A percentile compares a stretch with the other conserved stretches of the same genome.
Conservation (phyloP, 2,797 vertebrate species). For the Novumbra hubbsi region DNA sequence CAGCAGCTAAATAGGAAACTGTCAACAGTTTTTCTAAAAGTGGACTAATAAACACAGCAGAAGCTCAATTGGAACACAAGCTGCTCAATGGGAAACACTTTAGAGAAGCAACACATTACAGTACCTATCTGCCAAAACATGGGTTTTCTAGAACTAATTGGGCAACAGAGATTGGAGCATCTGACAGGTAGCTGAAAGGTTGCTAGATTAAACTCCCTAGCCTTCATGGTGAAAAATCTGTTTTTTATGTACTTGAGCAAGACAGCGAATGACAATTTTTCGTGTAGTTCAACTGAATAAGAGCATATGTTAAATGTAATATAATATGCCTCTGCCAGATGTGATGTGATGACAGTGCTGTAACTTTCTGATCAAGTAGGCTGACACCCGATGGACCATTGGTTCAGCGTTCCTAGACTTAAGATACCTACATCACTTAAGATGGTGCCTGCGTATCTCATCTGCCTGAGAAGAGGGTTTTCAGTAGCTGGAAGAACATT, state of each 20-base stretch:
- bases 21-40: not conserved
- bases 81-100: not conserved
- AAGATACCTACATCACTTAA: slow-evolving; percentile 88
- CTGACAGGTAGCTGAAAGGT: too few species aligned
- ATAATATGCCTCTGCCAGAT: not conserved
- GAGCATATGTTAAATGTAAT: too few species aligned
- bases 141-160: not conserved
- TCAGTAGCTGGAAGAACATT: slow-evolving; percentile 96
- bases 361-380: not conserved
- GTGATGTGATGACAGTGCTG: not conserved
- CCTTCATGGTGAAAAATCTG: too few species aligned
- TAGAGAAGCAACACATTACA: not conserved
- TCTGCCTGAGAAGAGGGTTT: slow-evolving; percentile 89
- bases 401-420: not conserved
- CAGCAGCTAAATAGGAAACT: not conserved
- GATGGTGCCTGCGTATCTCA: slow-evolving; percentile 83
- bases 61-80: not conserved
- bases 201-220: too few species aligned
- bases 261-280: too few species aligned
- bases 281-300: too few species aligned
- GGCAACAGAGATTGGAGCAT: too few species aligned
- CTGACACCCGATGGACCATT: not conserved
- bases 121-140: not conserved
- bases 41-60: not conserved
- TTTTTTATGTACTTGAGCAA: too few species aligned